A percentile compares a stretch with the other conserved stretches of the same genome.
Conservation (phyloP, 2,113 vertebrate genomes). For the Pterocles orientalis region DNA sequence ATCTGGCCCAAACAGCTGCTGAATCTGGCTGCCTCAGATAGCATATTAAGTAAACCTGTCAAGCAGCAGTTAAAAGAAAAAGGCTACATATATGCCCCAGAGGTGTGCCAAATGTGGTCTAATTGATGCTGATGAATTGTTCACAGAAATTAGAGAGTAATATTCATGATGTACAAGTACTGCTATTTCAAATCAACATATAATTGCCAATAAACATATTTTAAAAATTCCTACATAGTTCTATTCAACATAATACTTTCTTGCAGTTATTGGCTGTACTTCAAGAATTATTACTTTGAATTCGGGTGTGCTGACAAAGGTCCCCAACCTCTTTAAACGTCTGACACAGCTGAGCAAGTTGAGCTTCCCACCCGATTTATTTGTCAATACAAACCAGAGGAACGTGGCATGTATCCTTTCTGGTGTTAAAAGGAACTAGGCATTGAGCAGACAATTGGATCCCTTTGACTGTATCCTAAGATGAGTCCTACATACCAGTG, state of each 20-base stretch:
- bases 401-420: background rate
- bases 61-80: background rate
- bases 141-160: background rate
- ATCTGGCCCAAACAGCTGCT: background rate
- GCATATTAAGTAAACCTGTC: background rate
- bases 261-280: background rate
- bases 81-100: background rate
- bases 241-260: background rate
- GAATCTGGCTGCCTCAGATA: background rate
- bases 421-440: background rate
- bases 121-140: background rate
- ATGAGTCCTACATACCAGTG: background rate
- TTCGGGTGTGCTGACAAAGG: background rate
- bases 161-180: background rate
- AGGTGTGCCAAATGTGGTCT: background rate
- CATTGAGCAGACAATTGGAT: background rate
- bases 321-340: background rate
- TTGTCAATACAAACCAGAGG: background rate
- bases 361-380: background rate
- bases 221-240: background rate
- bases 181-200: background rate
- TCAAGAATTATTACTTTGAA: background rate
- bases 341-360: background rate
- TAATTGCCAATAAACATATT: background rate
- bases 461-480: background rate